Base-by-base conservation (phyloP, 2,888 invertebrate species). In the Acrobasis suavella region DNA sequence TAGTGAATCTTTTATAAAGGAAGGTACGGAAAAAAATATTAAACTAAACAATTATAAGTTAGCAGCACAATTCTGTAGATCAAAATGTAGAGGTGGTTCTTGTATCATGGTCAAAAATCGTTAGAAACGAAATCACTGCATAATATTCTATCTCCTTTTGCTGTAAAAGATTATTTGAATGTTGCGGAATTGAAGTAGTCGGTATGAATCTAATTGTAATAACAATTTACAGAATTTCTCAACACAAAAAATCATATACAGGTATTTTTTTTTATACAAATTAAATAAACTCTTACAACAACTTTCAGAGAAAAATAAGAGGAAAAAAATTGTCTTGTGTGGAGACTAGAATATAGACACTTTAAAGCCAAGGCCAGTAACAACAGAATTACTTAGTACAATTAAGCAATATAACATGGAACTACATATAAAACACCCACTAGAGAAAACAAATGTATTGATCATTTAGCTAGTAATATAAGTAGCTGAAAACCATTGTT, bases 81-180 rank as follows among this genome's bases (percentile, higher is more conserved):
- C 6, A 50, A n/a, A 50, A 50, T 9, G n/a, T 50, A 50, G 50
- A 50, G 50, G 50, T 16, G 50, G 50, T 7, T 17, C 50, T 17
- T 50, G 50, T 50, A 50, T 50, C 14, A 50, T 50, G 50, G 50
- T 50, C 5, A 50, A 50, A 50, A 50, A 50, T 16, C 50, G 6
- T 50, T 50, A 50, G 50, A 50, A 50, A 50, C 50, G 1, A 50
- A 50, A 50, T 17, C 17, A 17, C 17, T 17, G 9, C 50, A 50
- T 14, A 50, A 50, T 50, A 50, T 50, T 50, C 5, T 16, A 50
- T 15, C 50, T 50, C 17, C 17, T 17, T 9, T 50, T 50, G 50
- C 50, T 50, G 50, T 17, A 17, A 50, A 50, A 50, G 15, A 50
- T 50, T 50, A 50, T 50, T 50, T 50, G 50, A 50, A 9, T 50